Evolutionary conservation across 2,113 vertebrate genomes (phyloP), one percentile per base, ranked within the genome.

Genomic region (Accipiter cooperii): DNA sequence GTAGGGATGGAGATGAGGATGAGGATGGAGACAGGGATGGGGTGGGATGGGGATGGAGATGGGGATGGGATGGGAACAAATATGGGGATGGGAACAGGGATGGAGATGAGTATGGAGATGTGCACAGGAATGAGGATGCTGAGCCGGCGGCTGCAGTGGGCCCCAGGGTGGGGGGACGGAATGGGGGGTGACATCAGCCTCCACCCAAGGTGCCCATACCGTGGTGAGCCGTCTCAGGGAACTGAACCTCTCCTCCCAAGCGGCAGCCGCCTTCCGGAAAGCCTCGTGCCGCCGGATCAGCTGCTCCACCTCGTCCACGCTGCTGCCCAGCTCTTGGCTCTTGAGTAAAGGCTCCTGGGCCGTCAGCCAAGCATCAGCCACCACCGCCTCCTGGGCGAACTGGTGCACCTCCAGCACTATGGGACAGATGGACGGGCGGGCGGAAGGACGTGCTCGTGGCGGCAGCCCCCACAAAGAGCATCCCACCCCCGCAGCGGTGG

Each of bases 181-280:
- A 6, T 0, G 8, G 61, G 77, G 24, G 61, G 46, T 36, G 78
- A 36, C 63, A 7, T 22, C 78, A n/a, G 19, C 14, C 52, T 18
- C 34, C 51, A 42, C 81, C 13, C 51, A 5, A 13, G 54, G 31
- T 3, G 26, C 33, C 26, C 87, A 5, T 95, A 99, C 99, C 96
- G 99, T 99, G 94, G 99, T 99, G 65, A 99, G 98, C 7, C 99
- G 98, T 17, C 99, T 93, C 31, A 99, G 93, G 4, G 99, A 99
- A 98, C 99, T 99, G 98, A 99, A 99, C 44, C 98, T 97, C 96
- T 99, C 99, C 93, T 99, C 99, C 99, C 99, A 99, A 33, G 98
- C 98, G 2, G 99, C 98, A 0, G 99, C 99, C 0, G 99, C 99
- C 96, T 99, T 99, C 25, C 99, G 98, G 93, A 99, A 99, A 18